Evolutionary conservation across 2,888 invertebrate species (phyloP).

Genomic region (Mamestra brassicae): DNA sequence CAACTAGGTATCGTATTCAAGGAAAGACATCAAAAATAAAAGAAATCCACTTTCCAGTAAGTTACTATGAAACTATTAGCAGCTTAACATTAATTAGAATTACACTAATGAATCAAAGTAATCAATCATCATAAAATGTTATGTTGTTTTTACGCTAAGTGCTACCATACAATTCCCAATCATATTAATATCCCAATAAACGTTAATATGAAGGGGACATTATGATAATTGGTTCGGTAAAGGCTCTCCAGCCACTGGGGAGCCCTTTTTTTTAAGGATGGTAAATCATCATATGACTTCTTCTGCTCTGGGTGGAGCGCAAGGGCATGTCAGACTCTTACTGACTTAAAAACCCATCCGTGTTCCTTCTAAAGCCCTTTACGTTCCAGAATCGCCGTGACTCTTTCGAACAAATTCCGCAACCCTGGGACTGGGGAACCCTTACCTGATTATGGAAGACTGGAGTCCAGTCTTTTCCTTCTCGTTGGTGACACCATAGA

Average conservation of each 20-base stretch:
- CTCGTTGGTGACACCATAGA: no score
- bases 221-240: constrained; percentile 33
- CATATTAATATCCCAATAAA: constrained; percentile 7
- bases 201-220: constrained; percentile 28
- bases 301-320: no score
- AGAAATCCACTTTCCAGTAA: neutral
- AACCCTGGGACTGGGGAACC: no score
- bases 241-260: neutral
- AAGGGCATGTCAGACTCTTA: no score
- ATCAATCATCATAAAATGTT: constrained; percentile 31
- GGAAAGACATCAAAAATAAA: neutral
- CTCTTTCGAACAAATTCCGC: no score
- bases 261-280: neutral
- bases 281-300: no score
- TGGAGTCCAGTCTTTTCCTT: no score
- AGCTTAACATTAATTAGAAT: constrained; percentile 7
- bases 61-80: neutral
- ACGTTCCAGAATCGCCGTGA: no score
- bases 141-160: constrained; percentile 23
- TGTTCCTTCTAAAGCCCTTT: no score
- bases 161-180: neutral
- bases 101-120: constrained; percentile 12
- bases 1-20: neutral
- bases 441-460: no score
- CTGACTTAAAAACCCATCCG: no score